Evolutionary conservation across 2,113 vertebrate species (phyloP), one percentile per base, ranked within the genome.

Genomic region (Cyprinodon tularosa): DNA sequence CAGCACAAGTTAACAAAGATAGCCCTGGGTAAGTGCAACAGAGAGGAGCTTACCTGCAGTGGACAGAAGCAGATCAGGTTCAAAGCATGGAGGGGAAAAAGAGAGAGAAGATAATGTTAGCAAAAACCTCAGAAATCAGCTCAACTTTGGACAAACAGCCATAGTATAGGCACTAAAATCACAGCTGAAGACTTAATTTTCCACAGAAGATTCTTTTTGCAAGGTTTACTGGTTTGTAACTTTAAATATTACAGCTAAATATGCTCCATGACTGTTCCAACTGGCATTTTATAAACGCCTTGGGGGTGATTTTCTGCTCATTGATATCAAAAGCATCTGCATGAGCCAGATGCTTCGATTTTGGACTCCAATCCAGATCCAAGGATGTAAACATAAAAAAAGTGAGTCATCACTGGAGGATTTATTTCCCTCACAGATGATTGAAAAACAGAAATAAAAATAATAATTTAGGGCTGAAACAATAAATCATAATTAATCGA

Each of bases 1-100:
- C 50, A 20, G n/a, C 1, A 48, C 42, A 12, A 61, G 72, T 2
- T 36, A 62, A 48, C n/a, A 64, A 38, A 13, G 29, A 12, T 40
- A 22, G 12, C 36, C 50, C 22, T 5, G 12, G 12, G 65, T 72
- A 15, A 66, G 53, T 22, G 71, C 57, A 74, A 82, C 65, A 73
- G 10, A 84, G 66, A 79, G 72, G 70, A 66, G 45, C 86, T 88
- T 87, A 87, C 84, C 88, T 90, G 83, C 17, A 39, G 85, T 40
- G 70, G 88, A 72, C 47, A 2, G 72, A 4, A 1, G 22, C 37
- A 60, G 64, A 69, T 59, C 68, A 66, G 72, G 71, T 78, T 50
- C 74, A 37, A 12, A 12, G 50, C 78, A 88, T 84, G 81, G 39
- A 72, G 71, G 68, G 9, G 42, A 70, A 67, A 36, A 64, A 48